phyloP scores from a whole-genome alignment of 2,113 vertebrate species.

The Tetrax tetrax region DNA sequence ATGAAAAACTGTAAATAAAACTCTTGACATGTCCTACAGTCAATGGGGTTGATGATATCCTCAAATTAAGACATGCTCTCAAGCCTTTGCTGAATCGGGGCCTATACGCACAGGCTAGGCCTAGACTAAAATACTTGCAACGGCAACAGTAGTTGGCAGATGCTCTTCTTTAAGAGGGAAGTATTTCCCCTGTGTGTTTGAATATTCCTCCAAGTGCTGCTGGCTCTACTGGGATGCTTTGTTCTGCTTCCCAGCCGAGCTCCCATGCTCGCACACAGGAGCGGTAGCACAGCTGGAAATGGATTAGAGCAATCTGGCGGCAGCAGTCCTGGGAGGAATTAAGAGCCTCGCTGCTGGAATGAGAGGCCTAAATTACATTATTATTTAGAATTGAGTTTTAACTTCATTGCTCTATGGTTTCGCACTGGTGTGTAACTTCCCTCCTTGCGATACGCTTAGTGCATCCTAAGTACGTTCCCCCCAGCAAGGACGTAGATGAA shows the following conservation, averaged over 20 bases:
- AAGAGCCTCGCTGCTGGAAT: conserved; percentile 23
- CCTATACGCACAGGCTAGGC: not conserved
- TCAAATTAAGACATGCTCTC: not conserved
- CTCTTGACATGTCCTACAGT: not conserved
- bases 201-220: conserved; percentile 64
- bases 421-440: not conserved
- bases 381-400: conserved; percentile 47
- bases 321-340: conserved; percentile 60
- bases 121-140: not conserved
- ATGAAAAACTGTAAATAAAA: not conserved
- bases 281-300: conserved; percentile 61
- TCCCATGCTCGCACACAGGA: conserved; percentile 33
- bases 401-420: conserved; percentile 24
- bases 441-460: not conserved
- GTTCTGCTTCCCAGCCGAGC: conserved; percentile 55
- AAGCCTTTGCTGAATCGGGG: not conserved
- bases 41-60: not conserved
- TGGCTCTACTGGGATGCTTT: conserved; percentile 60
- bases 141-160: conserved; percentile 38
- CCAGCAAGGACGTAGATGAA: not conserved
- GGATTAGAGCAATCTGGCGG: conserved; percentile 60
- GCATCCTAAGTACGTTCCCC: not conserved
- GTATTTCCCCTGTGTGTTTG: conserved; percentile 60
- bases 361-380: conserved; percentile 44
- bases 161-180: not conserved